Evolutionary conservation across 2,113 vertebrate species (phyloP), one percentile per base, ranked within the genome.

Genomic region (Motacilla tschutschensis): DNA sequence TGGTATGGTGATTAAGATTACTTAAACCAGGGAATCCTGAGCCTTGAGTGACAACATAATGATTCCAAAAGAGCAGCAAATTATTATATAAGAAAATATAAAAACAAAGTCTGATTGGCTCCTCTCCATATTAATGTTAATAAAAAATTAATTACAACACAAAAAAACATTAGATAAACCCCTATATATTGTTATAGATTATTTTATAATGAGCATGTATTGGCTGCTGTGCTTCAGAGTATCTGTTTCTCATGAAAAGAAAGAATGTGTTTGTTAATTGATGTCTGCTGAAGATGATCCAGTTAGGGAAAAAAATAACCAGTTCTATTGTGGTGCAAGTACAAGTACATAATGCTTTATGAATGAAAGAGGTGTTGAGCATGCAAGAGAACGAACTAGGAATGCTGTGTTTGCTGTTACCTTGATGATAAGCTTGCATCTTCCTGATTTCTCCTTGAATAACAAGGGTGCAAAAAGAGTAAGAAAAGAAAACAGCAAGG

Each of bases 321-420:
- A 14, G 5, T 41, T 44, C 25, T 80, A 3, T 44, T 88, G 38
- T 25, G 4, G 4, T 73, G 19, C 17, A 70, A 44, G 18, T 54
- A 15, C 28, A 80, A 85, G 18, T 14, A 22, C 19, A n/a, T 1
- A 51, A 4, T 35, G 14, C 28, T 70, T 87, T 67, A n/a, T 64
- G 47, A 91, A 82, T 36, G 17, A 48, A 78, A 82, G 36, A 88
- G 12, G 3, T 51, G 11, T 17, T 25, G 46, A 93, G 77, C 55
- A 38, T 46, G 12, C 5, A 79, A n/a, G 14, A 63, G 29, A 54
- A 29, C 1, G 2, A 13, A 53, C 7, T 31, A 46, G 26, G 31
- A 91, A 69, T 86, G 89, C 51, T 55, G 53, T 60, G 14, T 51
- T 84, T 82, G 10, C 22, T 76, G 4, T 55, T 87, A 53, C 8